A percentile compares a stretch with the other conserved stretches of the same genome.
phyloP scores from a whole-genome alignment of 1,140 invertebrate genomes.

The Brachionus asplanchnoidis region DNA sequence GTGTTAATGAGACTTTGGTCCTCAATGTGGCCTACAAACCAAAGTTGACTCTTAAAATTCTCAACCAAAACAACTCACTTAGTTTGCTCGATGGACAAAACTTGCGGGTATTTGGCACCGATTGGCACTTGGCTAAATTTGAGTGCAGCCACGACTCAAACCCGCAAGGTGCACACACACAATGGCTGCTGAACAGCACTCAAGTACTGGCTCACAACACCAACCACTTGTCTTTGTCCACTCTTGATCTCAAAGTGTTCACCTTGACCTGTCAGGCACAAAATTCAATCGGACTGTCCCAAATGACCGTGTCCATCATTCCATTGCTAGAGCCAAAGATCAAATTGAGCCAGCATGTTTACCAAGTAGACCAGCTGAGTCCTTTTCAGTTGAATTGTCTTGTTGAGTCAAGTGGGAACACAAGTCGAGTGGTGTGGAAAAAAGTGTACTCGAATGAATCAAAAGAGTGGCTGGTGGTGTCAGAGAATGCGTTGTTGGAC shows the following conservation, averaged over 20 bases:
- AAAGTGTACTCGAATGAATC: neutral
- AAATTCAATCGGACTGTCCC: neutral
- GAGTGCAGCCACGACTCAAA: neutral
- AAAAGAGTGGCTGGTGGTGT: neutral
- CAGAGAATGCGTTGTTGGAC: neutral
- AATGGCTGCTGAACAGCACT: neutral
- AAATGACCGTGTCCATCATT: neutral
- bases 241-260: neutral
- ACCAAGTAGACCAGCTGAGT: neutral
- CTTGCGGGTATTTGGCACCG: neutral
- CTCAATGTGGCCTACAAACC: neutral
- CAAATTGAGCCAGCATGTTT: neutral
- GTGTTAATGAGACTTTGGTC: neutral
- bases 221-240: neutral
- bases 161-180: neutral
- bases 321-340: neutral
- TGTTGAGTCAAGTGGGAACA: neutral
- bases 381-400: conserved; percentile 17
- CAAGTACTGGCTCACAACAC: neutral
- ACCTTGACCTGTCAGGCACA: neutral
- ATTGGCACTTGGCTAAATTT: neutral
- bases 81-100: neutral
- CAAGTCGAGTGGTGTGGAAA: neutral
- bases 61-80: neutral
- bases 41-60: neutral